Evolutionary conservation across 2,888 invertebrate species (phyloP), one percentile per base, ranked within the genome.

Genomic region (Agrochola litura): DNA sequence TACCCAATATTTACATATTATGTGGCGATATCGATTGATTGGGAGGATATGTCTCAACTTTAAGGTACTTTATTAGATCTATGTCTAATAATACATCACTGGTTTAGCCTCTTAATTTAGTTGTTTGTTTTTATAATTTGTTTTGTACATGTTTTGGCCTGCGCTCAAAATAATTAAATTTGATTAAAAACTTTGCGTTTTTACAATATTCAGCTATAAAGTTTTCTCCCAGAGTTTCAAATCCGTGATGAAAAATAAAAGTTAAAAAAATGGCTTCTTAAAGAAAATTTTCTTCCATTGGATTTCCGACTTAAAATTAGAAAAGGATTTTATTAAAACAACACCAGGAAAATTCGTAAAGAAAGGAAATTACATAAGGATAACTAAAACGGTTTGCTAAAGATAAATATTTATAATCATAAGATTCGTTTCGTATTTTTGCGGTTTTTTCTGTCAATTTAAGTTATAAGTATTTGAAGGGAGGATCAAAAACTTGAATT

Each of bases 261-360:
- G 12, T 30, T 12, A n/a, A 56, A 65, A 76, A 74, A 66, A 46
- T 60, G 61, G 22, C 52, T 65, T 73, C n/a, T 30, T n/a, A 71
- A 69, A 73, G 8, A 66, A 71, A 41, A 63, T 67, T 41, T 58
- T 49, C 67, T 69, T 68, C 52, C 22, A 82, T 81, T 76, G 52
- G 76, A 78, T 85, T 73, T 61, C 25, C 46, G 37, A 63, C 16
- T 68, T 67, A 19, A 68, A 85, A 82, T 72, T 64, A 77, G 67
- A 70, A 82, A 73, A 75, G n/a, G 66, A 72, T 83, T 77, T 68
- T 46, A 63, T 77, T 74, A 77, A 80, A 85, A 68, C 49, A 66
- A 76, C 58, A 49, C 37, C 16, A 65, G 65, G 72, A 71, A 6
- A 56, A 49, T 72, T 79, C 22, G 1, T 46, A 12, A 60, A 41